phyloP scores from a whole-genome alignment of 2,888 invertebrate genomes.

The Coelopa pilipes region DNA sequence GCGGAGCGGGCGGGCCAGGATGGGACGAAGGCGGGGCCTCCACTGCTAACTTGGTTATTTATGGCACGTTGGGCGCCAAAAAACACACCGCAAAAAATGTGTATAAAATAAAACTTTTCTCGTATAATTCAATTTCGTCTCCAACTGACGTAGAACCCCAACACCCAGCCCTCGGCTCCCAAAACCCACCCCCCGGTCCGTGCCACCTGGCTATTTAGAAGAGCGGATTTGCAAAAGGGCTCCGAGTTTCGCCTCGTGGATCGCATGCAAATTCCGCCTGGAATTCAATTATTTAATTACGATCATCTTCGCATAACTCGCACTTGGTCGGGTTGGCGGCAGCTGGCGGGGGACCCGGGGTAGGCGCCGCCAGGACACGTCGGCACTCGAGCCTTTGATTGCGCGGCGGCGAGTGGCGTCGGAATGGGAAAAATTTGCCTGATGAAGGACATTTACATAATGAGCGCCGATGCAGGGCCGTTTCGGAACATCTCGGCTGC shows the following conservation, averaged over 20 bases:
- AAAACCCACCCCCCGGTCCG: no score
- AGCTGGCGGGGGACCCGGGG: no score
- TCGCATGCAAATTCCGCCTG: slow-evolving; percentile 7
- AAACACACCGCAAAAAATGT: not conserved
- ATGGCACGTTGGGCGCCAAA: slow-evolving; percentile 24
- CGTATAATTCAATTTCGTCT: slow-evolving; percentile 17
- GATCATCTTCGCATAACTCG: not conserved
- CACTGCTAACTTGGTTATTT: slow-evolving; percentile 17
- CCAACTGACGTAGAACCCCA: not conserved
- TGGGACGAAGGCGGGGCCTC: not conserved
- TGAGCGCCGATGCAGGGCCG: no score
- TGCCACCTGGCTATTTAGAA: not conserved
- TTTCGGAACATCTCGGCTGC: no score
- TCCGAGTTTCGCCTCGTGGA: no score
- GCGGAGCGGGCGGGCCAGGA: not conserved
- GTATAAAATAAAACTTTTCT: slow-evolving; percentile 15
- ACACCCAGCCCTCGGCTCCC: not conserved
- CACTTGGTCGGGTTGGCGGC: no score
- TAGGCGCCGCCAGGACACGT: no score
- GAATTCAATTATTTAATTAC: slow-evolving; percentile 26
- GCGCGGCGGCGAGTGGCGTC: no score
- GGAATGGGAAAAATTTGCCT: no score
- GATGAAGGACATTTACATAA: no score
- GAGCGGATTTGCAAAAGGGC: slow-evolving; percentile 11
- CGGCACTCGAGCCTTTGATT: no score